Conservation (phyloP, 2,113 vertebrate genomes). For the Leucosticte australis region DNA sequence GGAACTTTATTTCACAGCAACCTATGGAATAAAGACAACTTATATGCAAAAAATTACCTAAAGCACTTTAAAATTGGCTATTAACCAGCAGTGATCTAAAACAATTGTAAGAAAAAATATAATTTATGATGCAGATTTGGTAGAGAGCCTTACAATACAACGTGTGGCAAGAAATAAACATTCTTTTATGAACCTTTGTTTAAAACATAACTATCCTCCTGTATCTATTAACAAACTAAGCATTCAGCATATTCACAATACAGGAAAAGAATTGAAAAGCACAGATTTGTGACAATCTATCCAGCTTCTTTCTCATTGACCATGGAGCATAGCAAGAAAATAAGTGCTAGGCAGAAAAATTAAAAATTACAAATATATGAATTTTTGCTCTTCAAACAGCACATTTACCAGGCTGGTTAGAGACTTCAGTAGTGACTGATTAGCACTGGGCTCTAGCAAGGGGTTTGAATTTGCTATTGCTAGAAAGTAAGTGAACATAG, state of each 20-base stretch:
- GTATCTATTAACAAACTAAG: background rate
- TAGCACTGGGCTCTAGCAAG: background rate
- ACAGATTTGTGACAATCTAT: background rate
- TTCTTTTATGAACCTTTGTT: background rate
- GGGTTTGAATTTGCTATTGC: background rate
- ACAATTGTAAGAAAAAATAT: background rate
- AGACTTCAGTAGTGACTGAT: background rate
- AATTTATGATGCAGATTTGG: background rate
- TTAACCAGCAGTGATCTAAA: background rate
- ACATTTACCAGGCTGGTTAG: background rate
- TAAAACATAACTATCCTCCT: background rate
- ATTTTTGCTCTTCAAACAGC: background rate
- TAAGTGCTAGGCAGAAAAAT: background rate
- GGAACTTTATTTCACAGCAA: slow-evolving; percentile 10
- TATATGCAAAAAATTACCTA: background rate
- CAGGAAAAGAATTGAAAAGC: background rate
- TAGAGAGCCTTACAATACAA: background rate
- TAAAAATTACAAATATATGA: background rate
- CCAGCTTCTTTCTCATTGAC: background rate
- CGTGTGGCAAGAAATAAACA: background rate
- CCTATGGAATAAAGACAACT: background rate
- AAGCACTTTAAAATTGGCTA: background rate
- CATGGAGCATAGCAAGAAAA: background rate
- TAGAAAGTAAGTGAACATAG: background rate
- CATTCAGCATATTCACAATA: background rate